Evolutionary conservation across 2,113 vertebrate species (phyloP).

Genomic region (Poeciliopsis turrubarensis): DNA sequence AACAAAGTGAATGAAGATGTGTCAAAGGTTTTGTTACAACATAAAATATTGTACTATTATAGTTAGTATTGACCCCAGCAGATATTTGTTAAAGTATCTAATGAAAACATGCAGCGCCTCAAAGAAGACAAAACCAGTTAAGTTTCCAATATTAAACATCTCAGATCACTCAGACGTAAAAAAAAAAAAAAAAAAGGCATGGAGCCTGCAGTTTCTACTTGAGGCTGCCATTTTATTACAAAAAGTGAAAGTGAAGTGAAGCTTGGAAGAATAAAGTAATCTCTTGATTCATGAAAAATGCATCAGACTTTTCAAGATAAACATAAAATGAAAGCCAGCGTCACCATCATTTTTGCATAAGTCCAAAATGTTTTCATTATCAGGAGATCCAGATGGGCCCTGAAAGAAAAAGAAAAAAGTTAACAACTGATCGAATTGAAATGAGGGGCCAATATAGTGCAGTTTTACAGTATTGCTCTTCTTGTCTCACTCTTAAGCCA

Average conservation of each 20-base stretch:
- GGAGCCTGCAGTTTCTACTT: not conserved
- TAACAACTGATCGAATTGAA: constrained; percentile 45
- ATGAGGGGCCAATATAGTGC: constrained; percentile 49
- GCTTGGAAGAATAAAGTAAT: not conserved
- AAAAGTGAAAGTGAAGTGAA: not conserved
- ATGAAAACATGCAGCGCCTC: not conserved
- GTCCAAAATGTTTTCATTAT: constrained; percentile 11
- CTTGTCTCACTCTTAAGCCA: constrained; percentile 56
- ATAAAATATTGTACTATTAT: not conserved
- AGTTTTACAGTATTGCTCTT: constrained; percentile 24
- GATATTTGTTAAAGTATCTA: not conserved
- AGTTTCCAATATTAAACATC: not conserved
- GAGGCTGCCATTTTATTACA: not conserved
- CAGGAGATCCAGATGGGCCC: constrained; percentile 37
- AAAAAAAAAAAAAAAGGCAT: not conserved
- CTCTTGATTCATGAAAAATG: not conserved
- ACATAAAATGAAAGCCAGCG: constrained; percentile 33
- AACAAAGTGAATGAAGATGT: not conserved
- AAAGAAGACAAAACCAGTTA: not conserved
- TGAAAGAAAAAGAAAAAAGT: constrained; percentile 35
- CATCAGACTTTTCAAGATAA: constrained; percentile 37
- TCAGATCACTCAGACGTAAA: not conserved
- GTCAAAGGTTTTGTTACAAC: not conserved
- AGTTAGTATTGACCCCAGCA: not conserved
- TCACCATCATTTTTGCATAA: constrained; percentile 25